Conservation (phyloP, 1,140 invertebrate genomes). For the Drosophila quadrilineata region DNA sequence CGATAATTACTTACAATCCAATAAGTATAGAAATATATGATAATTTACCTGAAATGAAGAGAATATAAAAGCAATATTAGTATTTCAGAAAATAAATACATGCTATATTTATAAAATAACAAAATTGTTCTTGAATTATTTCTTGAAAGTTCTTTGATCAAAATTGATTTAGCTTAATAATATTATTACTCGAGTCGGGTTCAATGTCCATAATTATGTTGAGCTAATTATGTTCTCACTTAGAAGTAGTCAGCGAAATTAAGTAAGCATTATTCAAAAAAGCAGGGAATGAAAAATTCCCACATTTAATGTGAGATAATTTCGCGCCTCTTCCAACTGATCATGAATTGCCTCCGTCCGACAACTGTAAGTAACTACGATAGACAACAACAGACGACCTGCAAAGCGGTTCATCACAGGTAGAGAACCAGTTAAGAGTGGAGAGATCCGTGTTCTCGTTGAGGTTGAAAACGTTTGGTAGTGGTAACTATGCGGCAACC, state of each 20-base stretch:
- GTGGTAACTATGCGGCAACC: slow-evolving; percentile 37
- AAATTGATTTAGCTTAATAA: too few relatives aligned
- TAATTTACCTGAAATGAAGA: slow-evolving; percentile 57
- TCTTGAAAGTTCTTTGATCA: too few relatives aligned
- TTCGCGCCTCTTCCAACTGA: slow-evolving; percentile 42
- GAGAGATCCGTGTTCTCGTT: too few relatives aligned
- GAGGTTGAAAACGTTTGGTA: too few relatives aligned
- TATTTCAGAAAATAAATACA: too few relatives aligned
- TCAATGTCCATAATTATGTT: slow-evolving; percentile 1
- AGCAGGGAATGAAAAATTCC: slow-evolving; percentile 41
- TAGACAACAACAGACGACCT: slow-evolving; percentile 23
- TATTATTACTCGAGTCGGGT: too few relatives aligned
- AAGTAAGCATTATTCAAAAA: slow-evolving; percentile 12
- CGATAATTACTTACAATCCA: slow-evolving; percentile 18
- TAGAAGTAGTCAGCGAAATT: slow-evolving; percentile 19
- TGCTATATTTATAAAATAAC: too few relatives aligned
- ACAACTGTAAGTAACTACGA: too few relatives aligned
- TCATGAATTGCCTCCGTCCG: slow-evolving; percentile 32
- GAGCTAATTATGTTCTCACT: not conserved
- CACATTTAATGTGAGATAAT: slow-evolving; percentile 65
- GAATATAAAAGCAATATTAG: slow-evolving; percentile 23
- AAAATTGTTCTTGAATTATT: too few relatives aligned
- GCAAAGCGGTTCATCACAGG: slow-evolving; percentile 19
- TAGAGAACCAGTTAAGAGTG: slow-evolving; percentile 37
- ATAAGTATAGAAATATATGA: slow-evolving; percentile 27